Base-by-base conservation (phyloP, 1,140 invertebrate species). In the Helicoverpa zea region DNA sequence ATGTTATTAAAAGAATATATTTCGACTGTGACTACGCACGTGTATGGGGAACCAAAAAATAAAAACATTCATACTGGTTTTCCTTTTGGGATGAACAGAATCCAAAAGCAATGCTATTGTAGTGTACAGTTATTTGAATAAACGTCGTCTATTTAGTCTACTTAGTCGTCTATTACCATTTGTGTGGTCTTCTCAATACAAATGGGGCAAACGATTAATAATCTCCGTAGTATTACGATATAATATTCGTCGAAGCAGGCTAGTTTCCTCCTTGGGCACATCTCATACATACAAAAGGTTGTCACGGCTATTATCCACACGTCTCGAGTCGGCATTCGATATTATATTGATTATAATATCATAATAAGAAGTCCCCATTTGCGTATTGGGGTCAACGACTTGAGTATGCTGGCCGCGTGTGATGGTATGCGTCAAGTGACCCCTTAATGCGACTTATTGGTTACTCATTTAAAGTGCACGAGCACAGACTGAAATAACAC, bases 391-490 rank as follows among this genome's bases (percentile, higher is more conserved):
- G 93, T 91, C 93, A 89, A 90, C 90, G 91, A 92, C 92, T 92
- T 88, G 86, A 84, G 89, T 90, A 93, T 94, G 91, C 92, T 87
- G 84, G 79, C 82, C 86, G 90, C 92, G 91, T 86, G 81, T 85
- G 86, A 88, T 90, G 83, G 88, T 84, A 90, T 91, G 91, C 92
- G 87, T 91, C 87, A 90, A 93, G 89, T 91, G 92, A 92, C 92
- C 93, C 87, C 90, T 94, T 94, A 92, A 93, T 92, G 86, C 88
- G 88, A 93, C 90, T 93, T 92, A 94, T 93, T 93, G 91, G 91
- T 91, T 91, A 91, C 92, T 93, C 91, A 92, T 93, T 87, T 84
- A 84, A 91, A 92, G 88, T 88, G 89, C 86, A 89, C 79, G 83
- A 83, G 54, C 78, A 86, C 84, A 86, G 87, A 81, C 79, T 85